Evolutionary conservation across 2,113 vertebrate species (phyloP).

Genomic region (Corvus hawaiiensis): DNA sequence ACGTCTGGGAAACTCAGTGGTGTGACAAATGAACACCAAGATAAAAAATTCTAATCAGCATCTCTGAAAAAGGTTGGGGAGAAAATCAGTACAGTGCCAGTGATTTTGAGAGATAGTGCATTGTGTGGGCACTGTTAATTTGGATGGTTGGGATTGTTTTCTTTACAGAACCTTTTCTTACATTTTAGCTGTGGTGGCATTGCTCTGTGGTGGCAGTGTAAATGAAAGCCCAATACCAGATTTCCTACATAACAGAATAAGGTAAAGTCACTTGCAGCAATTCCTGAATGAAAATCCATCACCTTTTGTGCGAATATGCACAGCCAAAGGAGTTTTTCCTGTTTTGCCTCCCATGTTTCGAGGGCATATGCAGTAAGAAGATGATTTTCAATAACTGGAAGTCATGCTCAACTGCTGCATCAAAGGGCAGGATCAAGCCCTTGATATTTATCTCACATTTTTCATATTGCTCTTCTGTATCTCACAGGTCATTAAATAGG

Average conservation of each 20-base stretch:
- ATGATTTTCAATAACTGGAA: neutral
- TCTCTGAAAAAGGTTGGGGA: neutral
- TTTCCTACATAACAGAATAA: neutral
- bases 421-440: neutral
- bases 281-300: neutral
- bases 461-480: neutral
- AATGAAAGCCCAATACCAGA: neutral
- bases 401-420: neutral
- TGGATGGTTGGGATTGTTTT: neutral
- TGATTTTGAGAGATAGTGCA: neutral
- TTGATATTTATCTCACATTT: slow-evolving; percentile 7
- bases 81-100: neutral
- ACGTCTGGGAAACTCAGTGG: neutral
- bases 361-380: neutral
- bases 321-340: neutral
- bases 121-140: neutral
- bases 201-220: neutral
- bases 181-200: neutral
- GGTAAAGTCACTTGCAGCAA: neutral
- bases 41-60: neutral
- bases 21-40: rapidly evolving
- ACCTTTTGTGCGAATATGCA: neutral
- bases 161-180: neutral
- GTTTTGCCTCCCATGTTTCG: neutral
- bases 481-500: neutral